Base-by-base conservation (phyloP, 2,797 vertebrate species). In the Corythornis leucogaster region DNA sequence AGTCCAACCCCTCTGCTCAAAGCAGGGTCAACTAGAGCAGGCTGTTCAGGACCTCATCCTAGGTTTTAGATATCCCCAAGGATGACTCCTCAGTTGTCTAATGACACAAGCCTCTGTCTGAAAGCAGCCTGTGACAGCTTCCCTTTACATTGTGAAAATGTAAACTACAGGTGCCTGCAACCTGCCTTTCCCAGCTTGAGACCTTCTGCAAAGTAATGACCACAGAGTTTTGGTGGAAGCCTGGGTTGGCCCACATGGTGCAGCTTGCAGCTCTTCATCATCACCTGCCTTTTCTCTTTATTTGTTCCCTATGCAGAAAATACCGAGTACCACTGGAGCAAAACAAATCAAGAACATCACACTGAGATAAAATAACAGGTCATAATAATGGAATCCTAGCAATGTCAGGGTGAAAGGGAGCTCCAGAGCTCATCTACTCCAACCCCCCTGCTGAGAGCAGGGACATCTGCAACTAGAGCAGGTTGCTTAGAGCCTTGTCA, bases 271-370 rank as follows among this genome's bases (percentile, higher is more conserved):
- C 13, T 69, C 42, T 91, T 15, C 58, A 24, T 20, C 11, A 11
- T 55, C 83, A 15, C 30, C 13, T 81, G 1, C 67, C 9, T 9
- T 48, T 81, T 79, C 35, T 51, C 45, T 75, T 12, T 22, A 30
- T 75, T 78, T 80, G 7, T 71, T 88, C 13, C n/a, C 40, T 85
- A 81, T 86, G n/a, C 48, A 46, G 38, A 87, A 82, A 82, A 78
- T 73, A 61, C 13, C 28, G 69, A 45, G 10, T 80, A 26, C 71
- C 43, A 62, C 21, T 43, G n/a, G 15, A 71, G 42, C 15, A 79
- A 87, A 85, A 54, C 6, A 62, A 66, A 3, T 67, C 25, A 73
- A 90, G 40, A 64, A 11, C 22, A n/a, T 46, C n/a, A 25, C 24
- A 11, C 16, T 26, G 22, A 84, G 31, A 68, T 6, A 40, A 40